Base-by-base conservation (phyloP, 2,113 vertebrate species). In the Echinops telfairi region DNA sequence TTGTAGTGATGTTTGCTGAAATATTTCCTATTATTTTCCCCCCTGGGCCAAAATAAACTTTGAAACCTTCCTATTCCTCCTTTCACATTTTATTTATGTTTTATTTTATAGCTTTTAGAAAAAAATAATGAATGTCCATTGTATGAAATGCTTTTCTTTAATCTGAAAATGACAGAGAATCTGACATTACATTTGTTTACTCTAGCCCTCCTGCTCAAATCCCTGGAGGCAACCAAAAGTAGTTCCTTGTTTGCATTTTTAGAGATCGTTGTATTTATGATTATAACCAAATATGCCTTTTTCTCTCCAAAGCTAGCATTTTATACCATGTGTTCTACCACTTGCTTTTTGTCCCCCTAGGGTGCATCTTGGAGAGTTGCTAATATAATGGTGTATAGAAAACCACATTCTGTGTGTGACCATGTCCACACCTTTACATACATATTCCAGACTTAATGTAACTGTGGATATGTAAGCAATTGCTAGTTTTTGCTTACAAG, bases 31-130 rank as follows among this genome's bases (percentile, higher is more conserved):
- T 25, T 76, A n/a, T 53, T 11, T 20, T 57, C 38, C 75, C 64
- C 27, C 2, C 60, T 53, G 43, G 25, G 64, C 8, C 36, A 76
- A 85, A 91, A 75, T 12, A 76, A 92, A 81, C 36, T 76, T 77
- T 40, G 53, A 33, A 60, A 62, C 6, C 60, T 11, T 19, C 15
- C 23, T 60, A 81, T 71, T 57, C 36, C 14, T 57, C n/a, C 62
- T 53, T 27, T 23, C 62, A 4, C 47, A 53, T 83, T 83, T 43
- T 31, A 77, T 83, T 60, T 83, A 78, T 92, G 33, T 40, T 79
- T 38, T 43, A 53, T 58, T 84, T 25, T 43, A 83, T 22, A 47
- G 15, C 33, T 85, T 88, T 93, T 88, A 27, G 76, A 62, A 86
- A 83, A 83, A 83, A 33, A 38, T 90, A 83, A 31, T 75, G 47